Evolutionary conservation across 2,113 vertebrate genomes (phyloP).

Genomic region (Salvelinus sp.): DNA sequence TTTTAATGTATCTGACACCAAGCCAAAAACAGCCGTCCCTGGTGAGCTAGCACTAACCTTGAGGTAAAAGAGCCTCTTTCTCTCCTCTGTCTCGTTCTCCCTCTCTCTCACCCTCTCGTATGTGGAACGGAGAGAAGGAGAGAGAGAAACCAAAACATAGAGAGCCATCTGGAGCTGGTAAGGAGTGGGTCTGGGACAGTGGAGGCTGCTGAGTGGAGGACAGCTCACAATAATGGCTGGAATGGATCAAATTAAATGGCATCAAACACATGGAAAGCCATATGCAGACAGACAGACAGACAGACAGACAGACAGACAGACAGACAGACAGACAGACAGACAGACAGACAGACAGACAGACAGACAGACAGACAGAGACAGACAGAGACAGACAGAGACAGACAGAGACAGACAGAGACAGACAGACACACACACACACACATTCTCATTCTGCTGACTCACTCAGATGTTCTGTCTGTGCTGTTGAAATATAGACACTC

Average conservation of each 20-base stretch:
- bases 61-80: slow-evolving; percentile 22
- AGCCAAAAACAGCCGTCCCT: slow-evolving; percentile 22
- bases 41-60: slow-evolving; percentile 25
- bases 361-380: neutral
- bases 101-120: neutral
- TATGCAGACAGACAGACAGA: neutral
- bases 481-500: neutral
- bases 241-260: too few relatives aligned
- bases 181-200: too few relatives aligned
- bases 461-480: neutral
- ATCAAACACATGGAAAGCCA: too few relatives aligned
- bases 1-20: slow-evolving; percentile 28
- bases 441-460: neutral
- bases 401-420: neutral
- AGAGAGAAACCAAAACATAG: too few relatives aligned
- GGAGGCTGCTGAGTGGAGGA: too few relatives aligned
- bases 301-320: neutral
- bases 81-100: neutral
- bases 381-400: neutral
- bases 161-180: too few relatives aligned
- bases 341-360: neutral
- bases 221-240: too few relatives aligned
- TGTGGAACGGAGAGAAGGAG: neutral
- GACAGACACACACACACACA: neutral
- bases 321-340: neutral